Conservation (phyloP, 2,888 invertebrate genomes). For the Amblyjoppa proteus region DNA sequence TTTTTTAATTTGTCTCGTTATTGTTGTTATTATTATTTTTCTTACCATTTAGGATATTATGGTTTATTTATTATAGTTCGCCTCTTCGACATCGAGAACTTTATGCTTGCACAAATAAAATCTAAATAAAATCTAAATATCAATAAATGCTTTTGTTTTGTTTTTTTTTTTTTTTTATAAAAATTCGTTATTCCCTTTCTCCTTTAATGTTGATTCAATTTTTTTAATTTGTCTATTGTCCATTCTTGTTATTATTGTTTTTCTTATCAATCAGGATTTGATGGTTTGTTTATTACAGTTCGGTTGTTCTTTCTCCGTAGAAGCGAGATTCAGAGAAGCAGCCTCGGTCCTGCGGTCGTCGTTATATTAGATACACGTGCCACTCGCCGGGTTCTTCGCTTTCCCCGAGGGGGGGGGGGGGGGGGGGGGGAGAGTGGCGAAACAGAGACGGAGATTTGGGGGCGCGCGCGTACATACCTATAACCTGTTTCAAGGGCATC, state of each 20-base stretch:
- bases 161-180: too few relatives aligned
- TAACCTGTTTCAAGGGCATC: constrained; percentile 37
- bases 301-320: not conserved
- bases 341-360: constrained; percentile 42
- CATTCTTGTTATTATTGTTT: not conserved
- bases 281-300: not conserved
- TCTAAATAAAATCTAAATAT: too few relatives aligned
- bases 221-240: not conserved
- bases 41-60: not conserved
- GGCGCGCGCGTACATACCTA: constrained; percentile 11
- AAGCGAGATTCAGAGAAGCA: constrained; percentile 39
- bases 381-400: constrained; percentile 38
- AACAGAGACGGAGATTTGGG: not conserved
- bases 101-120: too few relatives aligned
- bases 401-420: not conserved
- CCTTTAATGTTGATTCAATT: too few relatives aligned
- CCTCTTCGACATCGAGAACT: too few relatives aligned
- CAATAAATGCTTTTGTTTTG: too few relatives aligned
- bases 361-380: constrained; percentile 55
- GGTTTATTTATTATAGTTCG: not conserved
- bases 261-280: not conserved
- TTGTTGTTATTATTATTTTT: not conserved
- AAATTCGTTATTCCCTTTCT: too few relatives aligned
- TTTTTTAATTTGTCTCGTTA: not conserved
- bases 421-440: not conserved